Conservation (phyloP, 2,797 vertebrate genomes). For the Alca torda region DNA sequence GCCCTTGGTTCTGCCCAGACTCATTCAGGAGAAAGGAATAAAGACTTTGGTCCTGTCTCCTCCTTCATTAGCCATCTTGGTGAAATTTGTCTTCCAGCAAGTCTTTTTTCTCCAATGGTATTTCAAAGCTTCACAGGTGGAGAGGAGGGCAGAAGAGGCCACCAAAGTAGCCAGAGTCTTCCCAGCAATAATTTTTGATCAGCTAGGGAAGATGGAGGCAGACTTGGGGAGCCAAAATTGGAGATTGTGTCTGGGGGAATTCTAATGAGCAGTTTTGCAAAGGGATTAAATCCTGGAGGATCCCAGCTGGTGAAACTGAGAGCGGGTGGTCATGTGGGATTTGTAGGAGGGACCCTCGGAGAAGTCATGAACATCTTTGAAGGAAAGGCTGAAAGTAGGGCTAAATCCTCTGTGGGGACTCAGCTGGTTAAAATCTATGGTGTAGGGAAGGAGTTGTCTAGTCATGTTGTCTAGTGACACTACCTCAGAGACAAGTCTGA, state of each 20-base stretch:
- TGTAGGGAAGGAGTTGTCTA: not conserved
- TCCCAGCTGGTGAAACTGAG: not conserved
- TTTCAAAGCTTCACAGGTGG: not conserved
- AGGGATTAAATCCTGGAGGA: not conserved
- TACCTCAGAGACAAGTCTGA: not conserved
- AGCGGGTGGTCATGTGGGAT: rapidly evolving
- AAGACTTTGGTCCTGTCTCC: not conserved
- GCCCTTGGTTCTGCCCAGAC: not conserved
- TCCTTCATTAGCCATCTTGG: not conserved
- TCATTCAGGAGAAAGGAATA: not conserved
- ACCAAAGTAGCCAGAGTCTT: not conserved
- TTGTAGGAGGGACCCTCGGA: not conserved
- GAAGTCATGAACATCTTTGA: not conserved
- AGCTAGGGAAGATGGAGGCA: not conserved
- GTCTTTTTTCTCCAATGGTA: not conserved
- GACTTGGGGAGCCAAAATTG: not conserved
- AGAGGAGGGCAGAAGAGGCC: not conserved
- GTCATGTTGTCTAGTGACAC: not conserved
- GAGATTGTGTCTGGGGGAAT: not conserved
- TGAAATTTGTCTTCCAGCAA: not conserved
- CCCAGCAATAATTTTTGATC: not conserved
- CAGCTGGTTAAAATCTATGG: not conserved
- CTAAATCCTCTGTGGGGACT: rapidly evolving
- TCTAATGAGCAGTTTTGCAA: not conserved
- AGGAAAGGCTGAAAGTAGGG: not conserved